Evolutionary conservation across 2,113 vertebrate species (phyloP).

Genomic region (Festucalex cinctus): DNA sequence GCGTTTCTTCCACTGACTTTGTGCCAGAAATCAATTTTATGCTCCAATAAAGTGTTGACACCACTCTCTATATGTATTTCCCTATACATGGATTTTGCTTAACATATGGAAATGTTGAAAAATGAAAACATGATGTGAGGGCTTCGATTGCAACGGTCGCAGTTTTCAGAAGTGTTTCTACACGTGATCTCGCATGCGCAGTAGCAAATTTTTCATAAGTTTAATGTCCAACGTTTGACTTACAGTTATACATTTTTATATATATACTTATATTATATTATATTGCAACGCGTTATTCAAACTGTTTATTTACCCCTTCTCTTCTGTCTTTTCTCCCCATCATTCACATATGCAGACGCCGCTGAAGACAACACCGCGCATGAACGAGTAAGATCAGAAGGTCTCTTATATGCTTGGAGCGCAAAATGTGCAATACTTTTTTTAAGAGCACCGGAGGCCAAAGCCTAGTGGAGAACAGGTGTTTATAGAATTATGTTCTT

Average conservation of each 20-base stretch:
- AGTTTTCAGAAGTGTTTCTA: no score
- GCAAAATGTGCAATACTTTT: constrained; percentile 19
- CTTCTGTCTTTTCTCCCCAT: no score
- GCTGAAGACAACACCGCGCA: constrained; percentile 29
- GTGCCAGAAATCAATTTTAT: background rate
- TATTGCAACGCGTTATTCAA: no score
- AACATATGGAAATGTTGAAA: background rate
- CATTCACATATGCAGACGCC: constrained; percentile 31
- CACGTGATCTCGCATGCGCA: no score
- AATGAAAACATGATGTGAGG: background rate
- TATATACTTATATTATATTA: no score
- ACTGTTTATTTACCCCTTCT: no score
- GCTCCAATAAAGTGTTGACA: constrained; percentile 12
- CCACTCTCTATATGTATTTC: background rate
- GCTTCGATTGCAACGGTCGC: no score
- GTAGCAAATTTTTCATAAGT: no score
- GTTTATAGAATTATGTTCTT: no score
- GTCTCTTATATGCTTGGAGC: constrained; percentile 38
- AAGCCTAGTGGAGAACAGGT: background rate
- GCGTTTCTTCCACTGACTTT: background rate
- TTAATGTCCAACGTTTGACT: no score
- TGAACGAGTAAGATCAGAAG: constrained; percentile 35
- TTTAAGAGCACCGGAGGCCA: background rate
- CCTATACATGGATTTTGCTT: background rate
- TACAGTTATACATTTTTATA: no score